phyloP scores from a whole-genome alignment of 2,797 vertebrate genomes.

The Anas bahamensis region DNA sequence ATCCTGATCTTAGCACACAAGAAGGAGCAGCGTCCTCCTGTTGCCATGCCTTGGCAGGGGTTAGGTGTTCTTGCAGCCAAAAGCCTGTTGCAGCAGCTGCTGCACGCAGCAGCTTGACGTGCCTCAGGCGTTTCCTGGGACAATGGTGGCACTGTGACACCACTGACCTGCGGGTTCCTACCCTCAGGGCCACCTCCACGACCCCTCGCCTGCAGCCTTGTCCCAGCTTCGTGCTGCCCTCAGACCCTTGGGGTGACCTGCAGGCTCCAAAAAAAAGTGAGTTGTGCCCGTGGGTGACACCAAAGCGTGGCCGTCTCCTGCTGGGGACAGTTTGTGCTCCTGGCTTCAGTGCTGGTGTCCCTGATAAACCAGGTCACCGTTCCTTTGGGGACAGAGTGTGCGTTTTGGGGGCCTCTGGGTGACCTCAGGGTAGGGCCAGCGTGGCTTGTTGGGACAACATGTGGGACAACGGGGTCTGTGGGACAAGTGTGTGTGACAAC shows the following conservation, averaged over 20 bases:
- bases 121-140: background rate
- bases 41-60: no score
- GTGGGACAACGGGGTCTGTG: background rate
- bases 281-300: background rate
- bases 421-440: background rate
- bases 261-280: background rate
- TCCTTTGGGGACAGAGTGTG: background rate
- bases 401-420: background rate
- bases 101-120: background rate
- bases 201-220: background rate
- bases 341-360: background rate
- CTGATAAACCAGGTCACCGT: fast-evolving
- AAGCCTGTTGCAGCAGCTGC: background rate
- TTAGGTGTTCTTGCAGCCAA: background rate
- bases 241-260: background rate
- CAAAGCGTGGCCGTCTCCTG: background rate
- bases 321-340: background rate
- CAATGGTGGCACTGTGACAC: background rate
- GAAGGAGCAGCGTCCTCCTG: no score
- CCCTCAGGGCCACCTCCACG: fast-evolving
- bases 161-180: background rate
- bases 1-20: background rate
- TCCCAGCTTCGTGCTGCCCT: background rate
- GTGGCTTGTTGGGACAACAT: background rate
- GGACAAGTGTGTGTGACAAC: background rate